Conservation (phyloP, 2,888 invertebrate genomes). For the Acanthoscelides obtectus region DNA sequence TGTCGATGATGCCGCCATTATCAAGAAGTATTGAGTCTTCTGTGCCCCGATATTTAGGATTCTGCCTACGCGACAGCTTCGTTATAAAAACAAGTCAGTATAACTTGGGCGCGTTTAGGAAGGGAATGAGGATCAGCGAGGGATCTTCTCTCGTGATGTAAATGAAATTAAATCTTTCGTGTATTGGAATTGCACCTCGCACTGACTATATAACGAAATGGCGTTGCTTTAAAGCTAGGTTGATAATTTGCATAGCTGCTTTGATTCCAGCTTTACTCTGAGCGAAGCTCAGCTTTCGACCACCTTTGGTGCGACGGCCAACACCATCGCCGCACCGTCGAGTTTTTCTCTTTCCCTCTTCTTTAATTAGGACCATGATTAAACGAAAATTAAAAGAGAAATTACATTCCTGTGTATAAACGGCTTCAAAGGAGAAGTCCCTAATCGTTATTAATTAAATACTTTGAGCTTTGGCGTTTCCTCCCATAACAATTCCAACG, state of each 20-base stretch:
- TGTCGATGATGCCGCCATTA: too few species aligned
- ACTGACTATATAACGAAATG: background rate
- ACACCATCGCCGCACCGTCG: background rate
- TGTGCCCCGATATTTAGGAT: too few species aligned
- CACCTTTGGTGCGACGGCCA: background rate
- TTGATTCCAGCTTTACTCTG: background rate
- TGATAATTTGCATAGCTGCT: background rate
- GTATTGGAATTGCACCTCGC: background rate
- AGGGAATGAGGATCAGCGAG: too few species aligned
- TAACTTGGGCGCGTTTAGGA: too few species aligned
- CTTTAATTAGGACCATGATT: background rate
- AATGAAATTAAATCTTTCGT: too few species aligned
- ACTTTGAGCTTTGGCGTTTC: background rate
- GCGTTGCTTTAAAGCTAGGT: background rate
- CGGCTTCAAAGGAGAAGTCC: background rate
- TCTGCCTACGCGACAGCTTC: too few species aligned
- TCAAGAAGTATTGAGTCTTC: too few species aligned
- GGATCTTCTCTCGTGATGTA: too few species aligned
- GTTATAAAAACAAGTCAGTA: too few species aligned
- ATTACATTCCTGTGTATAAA: background rate
- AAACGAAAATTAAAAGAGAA: background rate
- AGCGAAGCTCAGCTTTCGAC: background rate
- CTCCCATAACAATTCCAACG: slow-evolving; percentile 4
- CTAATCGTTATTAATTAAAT: slow-evolving; percentile 5
- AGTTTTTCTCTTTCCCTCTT: background rate